phyloP scores from a whole-genome alignment of 2,797 vertebrate species.

The Enteromius treurensis region DNA sequence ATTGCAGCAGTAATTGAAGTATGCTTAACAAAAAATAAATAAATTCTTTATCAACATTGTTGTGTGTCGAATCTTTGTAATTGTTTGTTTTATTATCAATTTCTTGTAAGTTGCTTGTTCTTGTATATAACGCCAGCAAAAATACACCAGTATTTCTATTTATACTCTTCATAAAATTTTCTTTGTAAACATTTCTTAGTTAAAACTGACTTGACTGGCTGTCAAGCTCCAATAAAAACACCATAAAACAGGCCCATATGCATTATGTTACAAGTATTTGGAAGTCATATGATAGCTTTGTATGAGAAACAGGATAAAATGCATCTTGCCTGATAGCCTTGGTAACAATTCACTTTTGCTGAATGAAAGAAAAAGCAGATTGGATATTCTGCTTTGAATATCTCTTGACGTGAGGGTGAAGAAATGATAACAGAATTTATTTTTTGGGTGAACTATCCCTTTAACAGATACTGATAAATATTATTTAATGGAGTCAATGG shows the following conservation, averaged over 20 bases:
- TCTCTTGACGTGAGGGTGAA: background rate
- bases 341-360: background rate
- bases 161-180: background rate
- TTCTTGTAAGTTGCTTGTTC: background rate
- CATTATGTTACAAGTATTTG: background rate
- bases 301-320: conserved; percentile 10
- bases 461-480: conserved; percentile 19
- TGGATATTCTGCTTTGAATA: background rate
- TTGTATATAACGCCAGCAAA: no score
- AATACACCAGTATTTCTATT: no score
- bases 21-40: background rate
- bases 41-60: no score
- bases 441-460: conserved; percentile 3
- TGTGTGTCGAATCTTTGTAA: no score
- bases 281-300: background rate
- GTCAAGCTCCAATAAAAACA: conserved; percentile 23
- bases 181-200: background rate
- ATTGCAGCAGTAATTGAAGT: background rate
- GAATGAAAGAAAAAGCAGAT: background rate
- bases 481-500: conserved; percentile 31
- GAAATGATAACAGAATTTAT: conserved; percentile 16
- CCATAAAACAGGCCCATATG: background rate
- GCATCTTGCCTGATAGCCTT: background rate
- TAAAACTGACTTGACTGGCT: background rate
- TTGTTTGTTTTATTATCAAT: background rate